Evolutionary conservation across 2,113 vertebrate species (phyloP).

Genomic region (Pedionomus torquatus): DNA sequence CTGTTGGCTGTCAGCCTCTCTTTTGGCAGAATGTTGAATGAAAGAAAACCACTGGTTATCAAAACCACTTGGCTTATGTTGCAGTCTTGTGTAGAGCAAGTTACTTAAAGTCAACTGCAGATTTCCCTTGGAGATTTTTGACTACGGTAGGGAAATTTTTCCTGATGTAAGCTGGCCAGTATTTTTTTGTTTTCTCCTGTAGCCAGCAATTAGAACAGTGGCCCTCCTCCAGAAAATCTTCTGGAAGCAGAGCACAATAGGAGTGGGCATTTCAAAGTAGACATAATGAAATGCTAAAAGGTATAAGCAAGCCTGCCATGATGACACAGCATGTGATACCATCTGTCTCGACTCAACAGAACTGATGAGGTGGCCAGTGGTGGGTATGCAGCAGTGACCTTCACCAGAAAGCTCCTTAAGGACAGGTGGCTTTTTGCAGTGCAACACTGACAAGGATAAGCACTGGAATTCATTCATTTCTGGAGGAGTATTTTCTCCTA

Average conservation of each 20-base stretch:
- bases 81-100: background rate
- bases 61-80: background rate
- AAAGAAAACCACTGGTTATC: background rate
- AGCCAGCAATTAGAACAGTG: background rate
- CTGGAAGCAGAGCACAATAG: background rate
- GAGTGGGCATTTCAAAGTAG: background rate
- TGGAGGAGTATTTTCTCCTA: background rate
- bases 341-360: background rate
- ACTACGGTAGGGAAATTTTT: background rate
- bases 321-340: accelerated
- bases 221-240: background rate
- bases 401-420: background rate
- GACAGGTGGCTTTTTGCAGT: accelerated
- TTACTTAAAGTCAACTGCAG: background rate
- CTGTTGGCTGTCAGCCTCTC: background rate
- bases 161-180: too few relatives aligned
- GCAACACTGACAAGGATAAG: background rate
- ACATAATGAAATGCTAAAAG: background rate
- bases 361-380: background rate
- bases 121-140: background rate
- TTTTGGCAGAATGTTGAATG: background rate
- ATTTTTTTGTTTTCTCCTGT: background rate
- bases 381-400: background rate
- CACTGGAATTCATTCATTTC: background rate
- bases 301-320: background rate